A percentile compares a stretch with the other conserved stretches of the same genome.
These are phyloP conservation scores for Drosophila mettleri DNA, from an alignment of 2,888 invertebrate genomes.

Conservation along the genomic window DNA sequence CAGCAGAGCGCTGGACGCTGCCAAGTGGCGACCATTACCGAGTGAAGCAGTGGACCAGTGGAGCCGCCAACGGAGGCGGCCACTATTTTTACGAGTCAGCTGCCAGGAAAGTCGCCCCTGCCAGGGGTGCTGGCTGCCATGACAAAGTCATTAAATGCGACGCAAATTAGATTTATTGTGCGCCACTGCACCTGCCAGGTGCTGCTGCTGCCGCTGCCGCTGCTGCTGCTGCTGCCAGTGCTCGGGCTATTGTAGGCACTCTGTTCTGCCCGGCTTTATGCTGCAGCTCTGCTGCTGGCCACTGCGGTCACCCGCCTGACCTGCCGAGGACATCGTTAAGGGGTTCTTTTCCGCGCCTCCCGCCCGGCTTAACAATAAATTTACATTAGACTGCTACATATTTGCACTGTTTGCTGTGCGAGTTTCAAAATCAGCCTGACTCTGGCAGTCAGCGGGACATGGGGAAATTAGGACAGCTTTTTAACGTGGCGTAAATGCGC, in stretches of 20 bases:
- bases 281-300: constrained; percentile 35
- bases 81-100: constrained; percentile 68
- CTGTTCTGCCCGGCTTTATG: background rate
- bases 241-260: constrained; percentile 13
- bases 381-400: constrained; percentile 83
- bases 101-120: constrained; percentile 55
- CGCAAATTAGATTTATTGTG: constrained; percentile 84
- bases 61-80: constrained; percentile 35
- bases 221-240: constrained; percentile 4
- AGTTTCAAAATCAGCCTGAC: constrained; percentile 64
- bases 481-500: constrained; percentile 49
- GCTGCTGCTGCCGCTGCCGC: constrained; percentile 20
- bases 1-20: constrained; percentile 52
- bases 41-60: constrained; percentile 6
- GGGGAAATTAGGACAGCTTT: constrained; percentile 52
- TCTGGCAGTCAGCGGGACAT: constrained; percentile 24
- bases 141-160: constrained; percentile 84
- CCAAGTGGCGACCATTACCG: constrained; percentile 75
- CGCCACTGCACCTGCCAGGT: constrained; percentile 77
- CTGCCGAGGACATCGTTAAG: constrained; percentile 58
- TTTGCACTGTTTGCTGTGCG: constrained; percentile 77
- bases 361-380: constrained; percentile 81
- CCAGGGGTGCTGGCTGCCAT: constrained; percentile 58
- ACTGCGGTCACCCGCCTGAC: constrained; percentile 53
- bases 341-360: constrained; percentile 26